phyloP scores from a whole-genome alignment of 2,113 vertebrate genomes.

The Odontophorus gujanensis region DNA sequence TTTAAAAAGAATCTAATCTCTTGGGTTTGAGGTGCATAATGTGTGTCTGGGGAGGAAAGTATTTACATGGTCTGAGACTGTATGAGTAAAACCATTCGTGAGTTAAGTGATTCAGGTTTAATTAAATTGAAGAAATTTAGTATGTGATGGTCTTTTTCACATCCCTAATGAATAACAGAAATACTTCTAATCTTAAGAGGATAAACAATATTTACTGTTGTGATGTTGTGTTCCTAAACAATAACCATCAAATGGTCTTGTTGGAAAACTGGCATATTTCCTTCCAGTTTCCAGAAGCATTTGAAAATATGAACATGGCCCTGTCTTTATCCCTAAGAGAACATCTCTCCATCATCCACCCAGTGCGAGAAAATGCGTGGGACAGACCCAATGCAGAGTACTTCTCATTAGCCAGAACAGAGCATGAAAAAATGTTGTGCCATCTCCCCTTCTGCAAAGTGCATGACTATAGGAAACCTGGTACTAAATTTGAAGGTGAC shows the following conservation, averaged over 20 bases:
- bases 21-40: accelerated
- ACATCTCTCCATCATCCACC: background rate
- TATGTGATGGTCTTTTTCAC: background rate
- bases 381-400: background rate
- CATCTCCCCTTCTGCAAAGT: background rate
- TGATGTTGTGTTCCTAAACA: background rate
- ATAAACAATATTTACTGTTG: background rate
- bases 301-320: background rate
- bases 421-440: accelerated
- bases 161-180: background rate
- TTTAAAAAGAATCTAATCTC: background rate
- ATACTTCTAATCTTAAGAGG: background rate
- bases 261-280: background rate
- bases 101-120: background rate
- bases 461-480: background rate
- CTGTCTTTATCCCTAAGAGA: background rate
- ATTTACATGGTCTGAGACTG: background rate
- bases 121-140: background rate
- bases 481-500: background rate
- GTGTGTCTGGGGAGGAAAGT: accelerated
- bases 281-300: background rate
- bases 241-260: background rate
- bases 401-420: accelerated
- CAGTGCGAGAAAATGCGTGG: background rate
- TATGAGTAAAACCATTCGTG: background rate